Percentiles rank a stretch among this genome's conserved stretches.
phyloP scores from a whole-genome alignment of 2,113 vertebrate species.

The Onychostoma macrolepis region DNA sequence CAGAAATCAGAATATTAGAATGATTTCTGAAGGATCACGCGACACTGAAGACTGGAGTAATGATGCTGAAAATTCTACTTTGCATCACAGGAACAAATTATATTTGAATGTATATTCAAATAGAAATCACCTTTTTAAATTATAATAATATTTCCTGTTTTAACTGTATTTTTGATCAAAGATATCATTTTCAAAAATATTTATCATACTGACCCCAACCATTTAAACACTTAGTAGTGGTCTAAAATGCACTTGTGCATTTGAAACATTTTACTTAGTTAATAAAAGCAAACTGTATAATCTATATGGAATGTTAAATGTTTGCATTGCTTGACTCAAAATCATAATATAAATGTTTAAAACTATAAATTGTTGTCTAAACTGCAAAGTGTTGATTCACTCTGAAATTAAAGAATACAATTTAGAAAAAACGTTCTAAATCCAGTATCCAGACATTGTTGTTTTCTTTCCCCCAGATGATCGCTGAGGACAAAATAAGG shows the following conservation, averaged over 20 bases:
- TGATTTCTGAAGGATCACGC: background rate
- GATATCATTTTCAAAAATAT: background rate
- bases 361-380: background rate
- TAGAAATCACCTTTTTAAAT: background rate
- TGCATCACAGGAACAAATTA: background rate
- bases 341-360: background rate
- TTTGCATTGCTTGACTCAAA: constrained; percentile 36
- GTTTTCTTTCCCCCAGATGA: constrained; percentile 58
- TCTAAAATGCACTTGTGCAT: constrained; percentile 60
- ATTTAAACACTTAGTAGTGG: constrained; percentile 42
- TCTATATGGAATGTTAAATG: background rate
- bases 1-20: background rate
- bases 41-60: background rate
- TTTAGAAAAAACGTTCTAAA: constrained; percentile 56
- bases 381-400: background rate
- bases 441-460: constrained; percentile 66
- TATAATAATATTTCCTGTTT: background rate
- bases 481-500: constrained; percentile 66
- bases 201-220: background rate
- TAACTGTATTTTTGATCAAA: background rate
- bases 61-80: background rate
- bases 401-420: background rate
- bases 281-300: background rate
- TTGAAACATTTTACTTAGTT: constrained; percentile 55
- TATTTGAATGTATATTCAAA: background rate